Conservation (phyloP, 2,113 vertebrate genomes). For the Phalacrocorax aristotelis region DNA sequence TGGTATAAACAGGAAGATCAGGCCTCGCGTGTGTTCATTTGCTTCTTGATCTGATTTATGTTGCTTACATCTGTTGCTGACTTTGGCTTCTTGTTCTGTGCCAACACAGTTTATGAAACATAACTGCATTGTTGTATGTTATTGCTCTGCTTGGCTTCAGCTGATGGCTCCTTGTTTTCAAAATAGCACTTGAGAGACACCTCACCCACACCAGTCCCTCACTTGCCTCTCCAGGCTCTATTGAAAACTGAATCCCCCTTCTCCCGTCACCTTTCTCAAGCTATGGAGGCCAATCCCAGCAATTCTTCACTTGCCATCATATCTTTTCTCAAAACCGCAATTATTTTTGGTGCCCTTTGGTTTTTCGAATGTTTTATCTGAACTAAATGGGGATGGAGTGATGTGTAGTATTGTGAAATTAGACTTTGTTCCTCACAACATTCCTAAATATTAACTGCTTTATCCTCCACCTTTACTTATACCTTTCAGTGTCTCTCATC, state of each 20-base stretch:
- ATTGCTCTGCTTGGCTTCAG: not conserved
- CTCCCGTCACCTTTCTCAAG: not conserved
- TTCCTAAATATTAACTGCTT: not conserved
- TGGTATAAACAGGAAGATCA: not conserved
- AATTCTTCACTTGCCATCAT: not conserved
- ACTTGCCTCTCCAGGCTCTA: not conserved
- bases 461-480: not conserved
- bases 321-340: not conserved
- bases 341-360: not conserved
- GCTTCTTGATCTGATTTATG: constrained; percentile 21
- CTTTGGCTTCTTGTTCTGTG: constrained; percentile 2
- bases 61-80: not conserved
- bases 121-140: not conserved
- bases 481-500: not conserved
- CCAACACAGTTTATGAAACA: not conserved
- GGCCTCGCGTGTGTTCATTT: not conserved
- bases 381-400: not conserved
- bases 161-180: not conserved
- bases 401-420: not conserved
- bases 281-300: not conserved
- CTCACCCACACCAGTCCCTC: not conserved
- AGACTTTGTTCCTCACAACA: not conserved
- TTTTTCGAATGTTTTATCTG: not conserved
- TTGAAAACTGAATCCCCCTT: not conserved
- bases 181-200: not conserved